Conservation (phyloP, 2,888 invertebrate genomes). For the Lasiommata megera region DNA sequence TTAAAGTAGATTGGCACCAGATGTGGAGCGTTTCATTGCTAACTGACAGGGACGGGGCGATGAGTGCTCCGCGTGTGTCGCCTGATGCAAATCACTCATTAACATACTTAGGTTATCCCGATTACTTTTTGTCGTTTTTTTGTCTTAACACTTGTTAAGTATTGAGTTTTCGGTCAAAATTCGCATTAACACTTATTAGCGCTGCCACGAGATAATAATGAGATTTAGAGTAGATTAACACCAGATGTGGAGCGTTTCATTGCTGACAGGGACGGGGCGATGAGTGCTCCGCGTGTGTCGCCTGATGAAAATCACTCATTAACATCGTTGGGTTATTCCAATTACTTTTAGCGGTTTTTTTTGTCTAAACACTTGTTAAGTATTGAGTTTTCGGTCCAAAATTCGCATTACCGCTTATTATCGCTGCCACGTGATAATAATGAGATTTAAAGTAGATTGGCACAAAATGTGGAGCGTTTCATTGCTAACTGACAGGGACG, state of each 20-base stretch:
- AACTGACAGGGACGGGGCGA: neutral
- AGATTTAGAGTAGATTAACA: too few species aligned
- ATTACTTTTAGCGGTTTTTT: too few species aligned
- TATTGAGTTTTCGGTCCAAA: too few species aligned
- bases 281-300: slow-evolving; percentile 1
- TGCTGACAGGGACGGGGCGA: neutral
- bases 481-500: neutral
- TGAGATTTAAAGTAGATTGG: slow-evolving; percentile 31
- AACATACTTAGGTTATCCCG: too few species aligned
- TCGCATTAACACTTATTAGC: too few species aligned
- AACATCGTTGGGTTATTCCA: neutral
- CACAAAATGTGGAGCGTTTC: slow-evolving; percentile 25
- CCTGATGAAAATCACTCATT: slow-evolving; percentile 32
- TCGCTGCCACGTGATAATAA: too few species aligned
- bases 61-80: neutral
- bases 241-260: slow-evolving; percentile 14
- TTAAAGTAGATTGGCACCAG: neutral
- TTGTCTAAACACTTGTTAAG: too few species aligned
- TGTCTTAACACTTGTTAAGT: too few species aligned
- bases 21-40: neutral
- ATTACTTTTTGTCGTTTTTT: too few species aligned
- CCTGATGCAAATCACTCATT: neutral
- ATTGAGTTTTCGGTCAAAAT: too few species aligned
- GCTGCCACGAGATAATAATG: too few species aligned
- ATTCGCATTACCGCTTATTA: too few species aligned